Conservation (phyloP, 1,140 invertebrate genomes). For the Lepidurus arcticus region DNA sequence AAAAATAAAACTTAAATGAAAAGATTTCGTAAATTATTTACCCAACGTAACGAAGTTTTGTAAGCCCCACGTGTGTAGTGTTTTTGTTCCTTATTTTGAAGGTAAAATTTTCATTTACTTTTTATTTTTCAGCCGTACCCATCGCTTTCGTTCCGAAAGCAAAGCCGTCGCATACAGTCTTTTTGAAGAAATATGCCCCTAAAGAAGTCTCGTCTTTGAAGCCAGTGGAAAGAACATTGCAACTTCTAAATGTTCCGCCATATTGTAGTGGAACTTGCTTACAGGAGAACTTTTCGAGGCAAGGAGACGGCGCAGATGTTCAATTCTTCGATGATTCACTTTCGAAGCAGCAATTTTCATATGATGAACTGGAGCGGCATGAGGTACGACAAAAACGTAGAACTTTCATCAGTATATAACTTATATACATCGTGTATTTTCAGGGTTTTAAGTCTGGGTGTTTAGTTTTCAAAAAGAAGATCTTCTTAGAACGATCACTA, state of each 20-base stretch:
- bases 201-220: not conserved
- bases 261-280: not conserved
- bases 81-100: too few relatives aligned
- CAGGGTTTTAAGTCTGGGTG: not conserved
- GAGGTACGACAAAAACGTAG: not conserved
- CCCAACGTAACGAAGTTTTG: too few relatives aligned
- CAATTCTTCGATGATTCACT: not conserved
- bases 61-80: too few relatives aligned
- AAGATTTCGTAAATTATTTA: too few relatives aligned
- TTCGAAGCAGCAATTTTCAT: not conserved
- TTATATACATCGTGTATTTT: not conserved
- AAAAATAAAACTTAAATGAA: too few relatives aligned
- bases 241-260: not conserved
- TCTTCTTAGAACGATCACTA: not conserved
- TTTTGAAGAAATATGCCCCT: not conserved
- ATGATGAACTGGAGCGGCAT: not conserved
- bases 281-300: not conserved
- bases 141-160: not conserved
- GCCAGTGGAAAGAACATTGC: not conserved
- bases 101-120: not conserved
- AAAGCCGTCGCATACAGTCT: not conserved
- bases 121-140: not conserved
- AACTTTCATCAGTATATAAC: too few relatives aligned
- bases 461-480: not conserved
- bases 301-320: not conserved